Evolutionary conservation across 2,797 vertebrate species (phyloP).

Genomic region (Garrulus glandarius): DNA sequence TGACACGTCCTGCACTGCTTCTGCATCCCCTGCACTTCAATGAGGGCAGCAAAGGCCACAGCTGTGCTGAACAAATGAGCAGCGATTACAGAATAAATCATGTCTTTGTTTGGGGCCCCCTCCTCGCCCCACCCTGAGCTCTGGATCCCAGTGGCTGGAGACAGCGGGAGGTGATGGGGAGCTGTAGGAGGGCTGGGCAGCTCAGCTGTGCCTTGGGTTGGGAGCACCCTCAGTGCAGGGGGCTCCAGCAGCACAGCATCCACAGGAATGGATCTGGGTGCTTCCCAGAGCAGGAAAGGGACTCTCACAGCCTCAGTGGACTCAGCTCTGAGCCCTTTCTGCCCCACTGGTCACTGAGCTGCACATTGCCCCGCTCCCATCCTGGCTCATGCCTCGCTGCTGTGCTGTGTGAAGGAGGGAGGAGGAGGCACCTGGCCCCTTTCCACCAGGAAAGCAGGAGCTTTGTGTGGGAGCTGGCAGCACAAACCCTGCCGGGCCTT

Average conservation of each 20-base stretch:
- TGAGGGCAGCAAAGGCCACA: not conserved
- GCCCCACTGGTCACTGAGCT: not conserved
- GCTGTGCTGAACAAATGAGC: not conserved
- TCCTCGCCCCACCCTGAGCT: not conserved
- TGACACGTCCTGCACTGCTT: not conserved
- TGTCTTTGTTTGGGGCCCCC: not conserved
- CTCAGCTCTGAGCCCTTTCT: not conserved
- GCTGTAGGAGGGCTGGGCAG: not conserved
- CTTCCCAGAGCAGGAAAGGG: not conserved
- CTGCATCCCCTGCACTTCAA: not conserved
- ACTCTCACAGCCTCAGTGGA: fast-evolving
- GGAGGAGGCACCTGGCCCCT: not conserved
- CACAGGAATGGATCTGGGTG: not conserved
- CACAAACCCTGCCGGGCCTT: not conserved
- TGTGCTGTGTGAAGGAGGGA: not conserved
- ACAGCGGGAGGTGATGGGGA: not conserved
- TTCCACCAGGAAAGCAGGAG: not conserved
- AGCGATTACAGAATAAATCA: not conserved
- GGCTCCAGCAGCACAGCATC: not conserved
- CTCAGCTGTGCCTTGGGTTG: not conserved
- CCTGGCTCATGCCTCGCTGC: not conserved
- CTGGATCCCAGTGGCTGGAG: not conserved
- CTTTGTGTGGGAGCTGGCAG: not conserved
- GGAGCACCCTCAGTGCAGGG: not conserved
- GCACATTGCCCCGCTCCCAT: not conserved